phyloP scores from a whole-genome alignment of 2,797 vertebrate species.

The Aeoliscus strigatus region DNA sequence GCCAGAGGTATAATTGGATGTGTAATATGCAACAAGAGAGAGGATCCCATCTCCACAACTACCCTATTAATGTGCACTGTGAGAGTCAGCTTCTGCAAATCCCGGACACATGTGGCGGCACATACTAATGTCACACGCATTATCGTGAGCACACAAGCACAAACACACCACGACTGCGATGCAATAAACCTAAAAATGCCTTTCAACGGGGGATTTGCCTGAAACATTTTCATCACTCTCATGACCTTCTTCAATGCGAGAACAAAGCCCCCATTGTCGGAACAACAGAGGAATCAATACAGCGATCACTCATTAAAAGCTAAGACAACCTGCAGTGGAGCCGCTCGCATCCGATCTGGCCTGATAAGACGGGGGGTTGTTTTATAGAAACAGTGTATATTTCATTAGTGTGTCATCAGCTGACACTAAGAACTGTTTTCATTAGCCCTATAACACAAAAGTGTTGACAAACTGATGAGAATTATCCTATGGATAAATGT shows the following conservation, averaged over 20 bases:
- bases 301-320: conserved; percentile 54
- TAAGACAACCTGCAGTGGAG: conserved; percentile 26
- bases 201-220: conserved; percentile 18
- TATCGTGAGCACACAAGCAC: conserved; percentile 2
- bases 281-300: conserved; percentile 51
- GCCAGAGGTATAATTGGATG: conserved; percentile 70
- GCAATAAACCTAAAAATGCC: conserved; percentile 14
- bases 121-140: conserved; percentile 44
- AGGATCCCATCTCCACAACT: conserved; percentile 62
- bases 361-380: conserved; percentile 1
- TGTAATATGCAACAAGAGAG: conserved; percentile 65
- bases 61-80: conserved; percentile 48
- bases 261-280: conserved; percentile 46
- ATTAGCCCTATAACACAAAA: no score
- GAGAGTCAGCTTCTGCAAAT: conserved; percentile 47
- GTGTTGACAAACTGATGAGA: no score
- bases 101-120: conserved; percentile 8
- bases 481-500: no score
- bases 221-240: conserved; percentile 41
- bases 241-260: conserved; percentile 17
- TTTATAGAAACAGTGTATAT: no score
- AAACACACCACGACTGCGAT: conserved; percentile 18
- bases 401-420: no score
- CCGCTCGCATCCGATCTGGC: conserved; percentile 13
- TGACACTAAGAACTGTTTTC: no score